These are phyloP conservation scores for Bellardia pandia DNA, from an alignment of 2,888 invertebrate species.

Conservation along the genomic window DNA sequence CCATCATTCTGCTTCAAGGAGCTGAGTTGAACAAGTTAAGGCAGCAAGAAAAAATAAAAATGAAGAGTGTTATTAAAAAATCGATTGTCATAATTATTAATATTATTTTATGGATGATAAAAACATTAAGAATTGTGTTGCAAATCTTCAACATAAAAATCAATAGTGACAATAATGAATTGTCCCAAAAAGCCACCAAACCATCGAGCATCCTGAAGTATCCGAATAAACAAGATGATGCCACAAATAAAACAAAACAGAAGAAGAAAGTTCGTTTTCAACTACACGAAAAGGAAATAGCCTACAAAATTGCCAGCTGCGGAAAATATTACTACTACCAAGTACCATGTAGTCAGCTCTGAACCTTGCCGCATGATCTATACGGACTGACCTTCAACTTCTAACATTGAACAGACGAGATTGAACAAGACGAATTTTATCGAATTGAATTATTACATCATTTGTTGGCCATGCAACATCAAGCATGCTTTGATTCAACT, in stretches of 20 bases:
- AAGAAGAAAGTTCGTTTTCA: background rate
- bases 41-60: background rate
- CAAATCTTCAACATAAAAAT: background rate
- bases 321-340: background rate
- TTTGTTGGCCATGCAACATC: slow-evolving; percentile 37
- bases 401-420: background rate
- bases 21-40: background rate
- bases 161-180: background rate
- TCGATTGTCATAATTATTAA: background rate
- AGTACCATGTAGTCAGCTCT: background rate
- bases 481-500: background rate
- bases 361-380: background rate
- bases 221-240: background rate
- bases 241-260: background rate
- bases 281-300: background rate
- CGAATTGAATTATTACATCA: slow-evolving; percentile 30
- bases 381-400: background rate
- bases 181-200: background rate
- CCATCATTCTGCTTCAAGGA: background rate
- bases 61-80: background rate
- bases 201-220: background rate
- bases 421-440: slow-evolving; percentile 23
- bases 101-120: slow-evolving; percentile 27
- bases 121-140: slow-evolving; percentile 26
- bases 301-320: background rate